Evolutionary conservation across 1,140 invertebrate genomes (phyloP).

Genomic region (Platyscapa corneri): DNA sequence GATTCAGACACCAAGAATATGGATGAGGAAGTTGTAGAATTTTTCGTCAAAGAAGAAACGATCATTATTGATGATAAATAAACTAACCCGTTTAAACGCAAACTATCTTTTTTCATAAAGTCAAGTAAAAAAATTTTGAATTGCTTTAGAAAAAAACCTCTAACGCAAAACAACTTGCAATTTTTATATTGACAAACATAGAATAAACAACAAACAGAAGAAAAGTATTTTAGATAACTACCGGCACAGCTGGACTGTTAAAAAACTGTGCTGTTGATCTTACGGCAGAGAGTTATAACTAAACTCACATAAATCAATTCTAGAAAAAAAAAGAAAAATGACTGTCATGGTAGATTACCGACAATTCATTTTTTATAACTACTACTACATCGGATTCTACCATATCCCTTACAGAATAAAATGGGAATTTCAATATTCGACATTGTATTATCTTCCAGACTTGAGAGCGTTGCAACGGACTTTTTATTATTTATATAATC

Average conservation of each 20-base stretch:
- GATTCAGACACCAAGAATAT: conserved; percentile 90
- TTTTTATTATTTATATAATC: conserved; percentile 54
- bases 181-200: neutral
- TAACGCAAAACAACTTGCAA: conserved; percentile 47
- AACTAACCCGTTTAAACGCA: conserved; percentile 30
- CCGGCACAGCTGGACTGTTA: conserved; percentile 17
- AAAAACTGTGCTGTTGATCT: neutral
- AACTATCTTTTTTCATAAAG: conserved; percentile 25
- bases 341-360: conserved; percentile 21
- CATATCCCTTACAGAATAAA: conserved; percentile 70
- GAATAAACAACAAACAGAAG: neutral
- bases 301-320: neutral
- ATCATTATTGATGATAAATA: conserved; percentile 81
- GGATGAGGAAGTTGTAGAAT: conserved; percentile 96
- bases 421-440: conserved; percentile 42
- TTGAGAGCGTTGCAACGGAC: conserved; percentile 31
- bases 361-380: conserved; percentile 54
- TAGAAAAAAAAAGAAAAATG: conserved; percentile 17
- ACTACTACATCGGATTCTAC: conserved; percentile 64
- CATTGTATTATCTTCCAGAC: conserved; percentile 37
- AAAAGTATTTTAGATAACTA: conserved; percentile 38
- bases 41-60: conserved; percentile 97
- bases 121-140: conserved; percentile 8
- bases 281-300: neutral
- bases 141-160: conserved; percentile 52